Percentiles rank a stretch among this genome's conserved stretches.
These are phyloP conservation scores for Subacronicta megacephala DNA, from an alignment of 2,888 invertebrate species.

Conservation along the genomic window DNA sequence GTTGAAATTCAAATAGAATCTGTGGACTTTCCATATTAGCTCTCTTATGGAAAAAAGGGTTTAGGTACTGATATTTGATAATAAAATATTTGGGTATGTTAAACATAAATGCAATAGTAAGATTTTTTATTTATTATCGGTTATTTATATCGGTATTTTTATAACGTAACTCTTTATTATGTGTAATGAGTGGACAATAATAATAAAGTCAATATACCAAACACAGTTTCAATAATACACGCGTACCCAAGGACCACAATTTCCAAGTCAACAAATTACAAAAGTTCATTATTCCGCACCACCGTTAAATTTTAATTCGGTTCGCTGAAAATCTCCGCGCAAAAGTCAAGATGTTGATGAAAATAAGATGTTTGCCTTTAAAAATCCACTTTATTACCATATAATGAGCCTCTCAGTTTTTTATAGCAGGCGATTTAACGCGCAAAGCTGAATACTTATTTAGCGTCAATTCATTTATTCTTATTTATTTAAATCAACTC, in stretches of 20 bases:
- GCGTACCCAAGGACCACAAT: slow-evolving; percentile 6
- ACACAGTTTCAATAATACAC: neutral
- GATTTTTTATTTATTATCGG: too few species aligned
- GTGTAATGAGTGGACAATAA: too few species aligned
- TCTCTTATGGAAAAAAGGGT: slow-evolving; percentile 6
- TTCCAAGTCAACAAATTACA: slow-evolving; percentile 28
- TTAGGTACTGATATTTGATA: neutral
- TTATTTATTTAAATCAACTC: slow-evolving; percentile 53
- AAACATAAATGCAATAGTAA: neutral
- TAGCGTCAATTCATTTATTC: slow-evolving; percentile 57
- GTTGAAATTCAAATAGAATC: slow-evolving; percentile 51
- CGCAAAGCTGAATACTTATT: slow-evolving; percentile 46
- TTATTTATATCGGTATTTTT: too few species aligned
- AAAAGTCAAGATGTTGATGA: slow-evolving; percentile 56
- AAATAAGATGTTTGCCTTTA: slow-evolving; percentile 56
- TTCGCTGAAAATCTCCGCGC: slow-evolving; percentile 41
- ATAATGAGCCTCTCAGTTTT: slow-evolving; percentile 59
- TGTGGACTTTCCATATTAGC: slow-evolving; percentile 22
- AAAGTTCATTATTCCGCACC: slow-evolving; percentile 40
- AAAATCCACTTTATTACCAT: slow-evolving; percentile 59
- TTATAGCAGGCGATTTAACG: slow-evolving; percentile 53
- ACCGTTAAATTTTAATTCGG: slow-evolving; percentile 55
- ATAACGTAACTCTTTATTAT: too few species aligned
- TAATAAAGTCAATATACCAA: too few species aligned
- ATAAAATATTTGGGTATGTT: neutral